Evolutionary conservation across 2,797 vertebrate genomes (phyloP).

Genomic region (Arrhamphus sclerolepis): DNA sequence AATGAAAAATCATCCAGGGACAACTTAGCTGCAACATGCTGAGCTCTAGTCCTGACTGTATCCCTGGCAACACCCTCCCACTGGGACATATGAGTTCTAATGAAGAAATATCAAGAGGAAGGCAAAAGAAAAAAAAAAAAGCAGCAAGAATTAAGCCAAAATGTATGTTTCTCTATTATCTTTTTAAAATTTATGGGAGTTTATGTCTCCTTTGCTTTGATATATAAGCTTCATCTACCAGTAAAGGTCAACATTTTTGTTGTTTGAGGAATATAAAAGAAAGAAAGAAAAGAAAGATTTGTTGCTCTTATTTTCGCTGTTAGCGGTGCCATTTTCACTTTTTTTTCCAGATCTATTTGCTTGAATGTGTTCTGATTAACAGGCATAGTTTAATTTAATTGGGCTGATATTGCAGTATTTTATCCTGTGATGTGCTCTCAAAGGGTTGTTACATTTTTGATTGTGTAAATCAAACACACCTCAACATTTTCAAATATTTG

Average conservation of each 20-base stretch:
- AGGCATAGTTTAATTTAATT: conserved; percentile 18
- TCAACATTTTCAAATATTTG: conserved; percentile 45
- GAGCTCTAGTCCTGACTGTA: conserved; percentile 67
- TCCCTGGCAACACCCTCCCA: conserved; percentile 67
- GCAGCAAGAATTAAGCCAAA: conserved; percentile 10
- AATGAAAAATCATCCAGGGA: conserved; percentile 88
- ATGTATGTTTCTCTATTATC: conserved; percentile 27
- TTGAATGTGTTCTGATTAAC: no score
- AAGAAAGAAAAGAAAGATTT: conserved; percentile 7
- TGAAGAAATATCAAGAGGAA: conserved; percentile 67
- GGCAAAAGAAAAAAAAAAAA: conserved; percentile 24
- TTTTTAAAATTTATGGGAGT: conserved; percentile 36
- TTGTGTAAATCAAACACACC: conserved; percentile 39
- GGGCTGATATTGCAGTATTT: conserved; percentile 1
- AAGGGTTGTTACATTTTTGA: conserved; percentile 30
- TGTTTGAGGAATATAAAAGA: conserved; percentile 32
- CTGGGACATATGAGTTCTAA: conserved; percentile 82
- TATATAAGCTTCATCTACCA: conserved; percentile 32
- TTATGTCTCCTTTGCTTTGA: conserved; percentile 35
- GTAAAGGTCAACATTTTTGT: conserved; percentile 41
- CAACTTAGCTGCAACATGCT: conserved; percentile 75
- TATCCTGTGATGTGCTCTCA: conserved; percentile 23
- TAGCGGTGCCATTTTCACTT: conserved; percentile 1
- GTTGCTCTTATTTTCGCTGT: conserved; percentile 14
- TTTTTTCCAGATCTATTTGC: conserved; percentile 19